These are phyloP conservation scores for Typhlichthys subterraneus DNA, from an alignment of 2,797 vertebrate genomes.

Conservation along the genomic window DNA sequence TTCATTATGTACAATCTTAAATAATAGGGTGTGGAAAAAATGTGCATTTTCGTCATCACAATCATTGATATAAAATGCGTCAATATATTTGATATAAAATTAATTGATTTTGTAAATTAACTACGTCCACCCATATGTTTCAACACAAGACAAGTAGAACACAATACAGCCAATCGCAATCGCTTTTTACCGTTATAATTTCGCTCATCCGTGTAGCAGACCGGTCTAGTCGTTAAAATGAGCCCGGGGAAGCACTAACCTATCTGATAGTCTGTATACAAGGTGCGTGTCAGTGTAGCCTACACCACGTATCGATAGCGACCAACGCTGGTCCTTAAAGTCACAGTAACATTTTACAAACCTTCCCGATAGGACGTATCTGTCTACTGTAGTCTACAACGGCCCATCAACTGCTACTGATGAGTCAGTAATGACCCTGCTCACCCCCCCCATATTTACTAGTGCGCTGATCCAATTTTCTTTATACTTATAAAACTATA, in stretches of 20 bases:
- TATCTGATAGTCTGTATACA: slow-evolving; percentile 49
- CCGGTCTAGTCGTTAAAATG: neutral
- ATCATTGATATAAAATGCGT: slow-evolving; percentile 1
- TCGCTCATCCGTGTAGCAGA: slow-evolving; percentile 25
- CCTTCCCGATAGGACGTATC: neutral
- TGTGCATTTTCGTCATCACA: slow-evolving; percentile 9
- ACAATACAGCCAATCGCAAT: too few species aligned
- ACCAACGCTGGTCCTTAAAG: slow-evolving; percentile 61
- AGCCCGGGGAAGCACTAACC: slow-evolving; percentile 22
- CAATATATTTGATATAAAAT: too few species aligned
- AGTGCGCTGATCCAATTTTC: too few species aligned
- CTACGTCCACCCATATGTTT: too few species aligned
- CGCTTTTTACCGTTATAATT: slow-evolving; percentile 51
- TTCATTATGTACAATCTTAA: slow-evolving; percentile 63
- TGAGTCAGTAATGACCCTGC: too few species aligned
- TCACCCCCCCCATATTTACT: too few species aligned
- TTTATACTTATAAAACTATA: too few species aligned
- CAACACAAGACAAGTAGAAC: too few species aligned
- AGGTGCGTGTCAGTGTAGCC: slow-evolving; percentile 31
- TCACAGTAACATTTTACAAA: slow-evolving; percentile 22
- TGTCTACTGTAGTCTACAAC: too few species aligned
- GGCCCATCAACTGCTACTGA: too few species aligned
- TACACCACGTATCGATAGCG: too few species aligned
- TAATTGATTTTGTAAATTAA: too few species aligned
- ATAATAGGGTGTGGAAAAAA: slow-evolving; percentile 51